These are phyloP conservation scores for Cliona cf. orientalis DNA, from an alignment of 37 sponge, comb jelly and placozoan genomes.

Conservation along the genomic window DNA sequence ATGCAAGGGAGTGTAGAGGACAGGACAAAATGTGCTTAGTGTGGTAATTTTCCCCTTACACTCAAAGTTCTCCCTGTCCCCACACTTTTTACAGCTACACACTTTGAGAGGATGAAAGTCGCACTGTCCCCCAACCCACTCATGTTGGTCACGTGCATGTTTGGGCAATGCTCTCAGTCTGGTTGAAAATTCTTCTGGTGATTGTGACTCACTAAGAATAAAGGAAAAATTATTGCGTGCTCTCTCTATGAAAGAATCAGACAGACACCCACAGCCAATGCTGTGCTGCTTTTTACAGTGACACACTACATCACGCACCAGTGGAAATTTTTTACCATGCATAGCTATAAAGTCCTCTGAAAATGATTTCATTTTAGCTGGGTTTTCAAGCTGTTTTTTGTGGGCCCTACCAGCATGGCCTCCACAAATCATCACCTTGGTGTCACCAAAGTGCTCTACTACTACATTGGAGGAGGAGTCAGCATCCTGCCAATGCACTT, in stretches of 20 bases:
- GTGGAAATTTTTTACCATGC: slow-evolving; percentile 15
- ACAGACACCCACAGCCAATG: slow-evolving; percentile 40
- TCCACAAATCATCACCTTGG: too few relatives aligned
- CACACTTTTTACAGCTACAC: slow-evolving; percentile 34
- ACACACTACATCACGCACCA: slow-evolving; percentile 16
- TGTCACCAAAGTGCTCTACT: neutral
- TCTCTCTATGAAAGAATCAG: slow-evolving; percentile 6
- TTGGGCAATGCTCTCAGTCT: slow-evolving; percentile 25
- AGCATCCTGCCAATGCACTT: slow-evolving; percentile 45
- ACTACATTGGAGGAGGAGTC: slow-evolving; percentile 30
- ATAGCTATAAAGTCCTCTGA: neutral
- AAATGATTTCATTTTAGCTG: slow-evolving; percentile 12
- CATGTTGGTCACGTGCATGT: slow-evolving; percentile 44
- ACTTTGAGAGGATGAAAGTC: slow-evolving; percentile 30
- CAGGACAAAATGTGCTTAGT: slow-evolving; percentile 13
- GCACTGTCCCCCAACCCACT: slow-evolving; percentile 30
- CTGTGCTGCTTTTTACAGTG: slow-evolving; percentile 14
- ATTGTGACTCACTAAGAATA: neutral
- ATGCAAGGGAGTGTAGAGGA: slow-evolving; percentile 22
- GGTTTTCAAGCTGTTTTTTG: slow-evolving; percentile 2
- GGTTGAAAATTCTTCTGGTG: slow-evolving; percentile 4
- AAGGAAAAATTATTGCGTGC: slow-evolving; percentile 30
- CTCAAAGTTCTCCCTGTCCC: slow-evolving; percentile 2
- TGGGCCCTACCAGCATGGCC: too few relatives aligned
- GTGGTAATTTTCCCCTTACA: slow-evolving; percentile 25